Conservation (phyloP, 2,797 vertebrate species). For the Muscicapa comitata region DNA sequence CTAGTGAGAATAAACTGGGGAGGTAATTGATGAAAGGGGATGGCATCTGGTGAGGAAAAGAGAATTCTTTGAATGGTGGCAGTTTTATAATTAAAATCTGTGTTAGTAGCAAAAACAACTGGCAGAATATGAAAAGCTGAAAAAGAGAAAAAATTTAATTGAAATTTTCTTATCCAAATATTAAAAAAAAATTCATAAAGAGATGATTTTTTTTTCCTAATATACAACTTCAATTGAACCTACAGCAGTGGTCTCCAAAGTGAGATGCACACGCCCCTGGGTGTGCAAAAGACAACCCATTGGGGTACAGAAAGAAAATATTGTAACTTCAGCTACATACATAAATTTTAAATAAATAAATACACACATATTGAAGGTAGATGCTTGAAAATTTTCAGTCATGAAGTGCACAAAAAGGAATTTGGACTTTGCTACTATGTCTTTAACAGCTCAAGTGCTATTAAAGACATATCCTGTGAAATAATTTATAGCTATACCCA, state of each 20-base stretch:
- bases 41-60: background rate
- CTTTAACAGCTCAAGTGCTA: background rate
- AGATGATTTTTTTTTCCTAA: background rate
- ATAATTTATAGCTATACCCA: background rate
- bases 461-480: background rate
- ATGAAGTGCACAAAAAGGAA: background rate
- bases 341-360: background rate
- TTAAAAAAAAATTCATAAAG: background rate
- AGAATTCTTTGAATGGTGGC: background rate
- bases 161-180: background rate
- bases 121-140: background rate
- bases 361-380: background rate
- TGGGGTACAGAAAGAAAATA: background rate
- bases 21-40: background rate
- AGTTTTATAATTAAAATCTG: background rate
- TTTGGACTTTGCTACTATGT: background rate
- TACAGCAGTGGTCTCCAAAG: background rate
- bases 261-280: background rate
- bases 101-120: background rate
- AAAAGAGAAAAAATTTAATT: background rate
- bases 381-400: background rate
- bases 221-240: background rate
- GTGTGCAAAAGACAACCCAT: background rate
- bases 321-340: background rate
- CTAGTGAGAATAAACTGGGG: background rate